phyloP scores from a whole-genome alignment of 1,140 invertebrate genomes.

The Vollenhovia emeryi region DNA sequence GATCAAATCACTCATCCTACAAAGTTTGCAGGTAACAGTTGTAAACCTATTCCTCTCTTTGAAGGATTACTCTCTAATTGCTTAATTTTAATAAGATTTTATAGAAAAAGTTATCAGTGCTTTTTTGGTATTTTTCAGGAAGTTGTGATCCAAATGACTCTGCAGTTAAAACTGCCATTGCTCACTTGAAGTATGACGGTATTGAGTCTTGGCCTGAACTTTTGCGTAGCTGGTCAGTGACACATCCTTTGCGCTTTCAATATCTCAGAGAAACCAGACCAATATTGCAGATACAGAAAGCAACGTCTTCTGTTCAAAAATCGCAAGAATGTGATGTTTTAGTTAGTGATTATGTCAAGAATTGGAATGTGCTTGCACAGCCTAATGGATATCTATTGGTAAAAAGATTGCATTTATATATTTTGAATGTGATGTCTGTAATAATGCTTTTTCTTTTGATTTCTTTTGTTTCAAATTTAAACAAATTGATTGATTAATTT shows the following conservation, averaged over 20 bases:
- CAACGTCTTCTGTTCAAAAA: neutral
- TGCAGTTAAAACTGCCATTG: neutral
- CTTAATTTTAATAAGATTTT: neutral
- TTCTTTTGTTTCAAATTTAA: neutral
- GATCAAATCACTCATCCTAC: neutral
- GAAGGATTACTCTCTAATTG: too few relatives aligned
- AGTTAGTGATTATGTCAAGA: neutral
- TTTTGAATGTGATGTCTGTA: neutral
- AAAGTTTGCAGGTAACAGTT: neutral
- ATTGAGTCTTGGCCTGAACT: constrained; percentile 17
- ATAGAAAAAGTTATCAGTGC: neutral
- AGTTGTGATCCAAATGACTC: constrained; percentile 5
- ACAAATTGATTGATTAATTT: neutral
- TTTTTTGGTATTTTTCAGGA: constrained; percentile 6
- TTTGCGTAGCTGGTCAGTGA: neutral
- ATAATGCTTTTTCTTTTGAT: too few relatives aligned
- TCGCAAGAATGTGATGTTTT: neutral
- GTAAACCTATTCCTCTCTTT: neutral
- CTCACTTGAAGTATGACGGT: neutral
- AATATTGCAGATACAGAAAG: neutral
- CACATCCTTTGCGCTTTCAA: constrained; percentile 10
- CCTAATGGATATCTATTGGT: constrained; percentile 14
- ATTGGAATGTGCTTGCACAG: neutral
- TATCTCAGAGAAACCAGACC: constrained; percentile 2
- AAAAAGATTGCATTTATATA: neutral